phyloP scores from a whole-genome alignment of 2,888 invertebrate genomes.

The Suillia variegata region DNA sequence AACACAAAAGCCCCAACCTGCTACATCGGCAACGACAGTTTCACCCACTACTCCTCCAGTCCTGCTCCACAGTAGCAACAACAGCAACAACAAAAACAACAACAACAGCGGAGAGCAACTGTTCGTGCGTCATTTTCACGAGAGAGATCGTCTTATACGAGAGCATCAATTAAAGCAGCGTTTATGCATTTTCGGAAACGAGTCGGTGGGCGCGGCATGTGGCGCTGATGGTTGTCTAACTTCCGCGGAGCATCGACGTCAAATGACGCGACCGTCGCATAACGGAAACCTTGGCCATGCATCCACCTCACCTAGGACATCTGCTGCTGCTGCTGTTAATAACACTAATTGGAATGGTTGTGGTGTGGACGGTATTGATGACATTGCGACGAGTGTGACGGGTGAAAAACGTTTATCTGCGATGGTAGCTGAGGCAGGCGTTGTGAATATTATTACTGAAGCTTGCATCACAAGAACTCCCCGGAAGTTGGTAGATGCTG shows the following conservation, averaged over 20 bases:
- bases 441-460: too few relatives aligned
- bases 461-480: too few relatives aligned
- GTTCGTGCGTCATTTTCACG: constrained; percentile 59
- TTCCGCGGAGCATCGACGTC: constrained; percentile 3
- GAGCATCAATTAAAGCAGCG: constrained; percentile 60
- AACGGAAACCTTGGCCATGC: neutral
- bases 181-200: constrained; percentile 30
- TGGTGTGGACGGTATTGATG: constrained; percentile 38
- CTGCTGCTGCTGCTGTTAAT: constrained; percentile 28
- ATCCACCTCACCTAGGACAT: too few relatives aligned
- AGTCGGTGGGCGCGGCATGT: neutral
- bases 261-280: neutral
- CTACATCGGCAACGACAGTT: constrained; percentile 14
- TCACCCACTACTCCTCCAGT: constrained; percentile 27
- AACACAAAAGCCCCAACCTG: constrained; percentile 20
- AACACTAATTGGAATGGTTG: constrained; percentile 48
- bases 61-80: constrained; percentile 15
- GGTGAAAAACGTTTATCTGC: neutral
- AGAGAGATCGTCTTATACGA: constrained; percentile 61
- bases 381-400: constrained; percentile 23
- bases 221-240: constrained; percentile 7
- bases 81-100: too few relatives aligned
- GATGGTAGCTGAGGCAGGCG: too few relatives aligned
- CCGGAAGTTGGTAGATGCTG: too few relatives aligned
- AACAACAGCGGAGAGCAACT: constrained; percentile 49